Evolutionary conservation across 2,888 invertebrate species (phyloP).

Genomic region (Lasioglossum villosulum): DNA sequence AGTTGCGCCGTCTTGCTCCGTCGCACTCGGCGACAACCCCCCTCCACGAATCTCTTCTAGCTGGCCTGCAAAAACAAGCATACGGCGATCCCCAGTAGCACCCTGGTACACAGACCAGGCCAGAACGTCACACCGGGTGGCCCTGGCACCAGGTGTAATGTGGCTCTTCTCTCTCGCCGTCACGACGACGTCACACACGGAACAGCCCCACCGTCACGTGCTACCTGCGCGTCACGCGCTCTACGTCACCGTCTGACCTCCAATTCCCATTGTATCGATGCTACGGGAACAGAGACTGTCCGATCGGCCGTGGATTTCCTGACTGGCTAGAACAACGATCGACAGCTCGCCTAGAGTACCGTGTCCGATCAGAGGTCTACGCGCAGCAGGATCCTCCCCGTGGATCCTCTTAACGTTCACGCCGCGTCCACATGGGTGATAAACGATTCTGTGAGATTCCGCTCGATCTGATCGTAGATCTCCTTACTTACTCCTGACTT

Average conservation of each 20-base stretch:
- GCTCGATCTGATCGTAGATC: background rate
- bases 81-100: constrained; percentile 76
- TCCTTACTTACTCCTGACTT: no score
- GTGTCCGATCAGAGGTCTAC: background rate
- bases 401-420: background rate
- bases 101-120: constrained; percentile 75
- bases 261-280: constrained; percentile 6
- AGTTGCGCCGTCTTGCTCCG: constrained; percentile 12
- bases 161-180: constrained; percentile 36
- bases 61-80: constrained; percentile 77
- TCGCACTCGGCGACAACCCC: constrained; percentile 18
- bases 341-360: background rate
- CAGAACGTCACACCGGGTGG: constrained; percentile 68
- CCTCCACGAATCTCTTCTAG: constrained; percentile 51
- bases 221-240: constrained; percentile 45
- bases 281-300: background rate
- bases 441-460: background rate
- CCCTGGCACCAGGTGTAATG: constrained; percentile 65
- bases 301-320: constrained; percentile 2
- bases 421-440: background rate
- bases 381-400: constrained; percentile 3
- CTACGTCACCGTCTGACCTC: constrained; percentile 38
- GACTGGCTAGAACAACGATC: background rate
- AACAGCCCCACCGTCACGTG: constrained; percentile 66
- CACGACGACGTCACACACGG: constrained; percentile 50